Evolutionary conservation across 2,888 invertebrate species (phyloP).

Genomic region (Sarcophaga caerulescens): DNA sequence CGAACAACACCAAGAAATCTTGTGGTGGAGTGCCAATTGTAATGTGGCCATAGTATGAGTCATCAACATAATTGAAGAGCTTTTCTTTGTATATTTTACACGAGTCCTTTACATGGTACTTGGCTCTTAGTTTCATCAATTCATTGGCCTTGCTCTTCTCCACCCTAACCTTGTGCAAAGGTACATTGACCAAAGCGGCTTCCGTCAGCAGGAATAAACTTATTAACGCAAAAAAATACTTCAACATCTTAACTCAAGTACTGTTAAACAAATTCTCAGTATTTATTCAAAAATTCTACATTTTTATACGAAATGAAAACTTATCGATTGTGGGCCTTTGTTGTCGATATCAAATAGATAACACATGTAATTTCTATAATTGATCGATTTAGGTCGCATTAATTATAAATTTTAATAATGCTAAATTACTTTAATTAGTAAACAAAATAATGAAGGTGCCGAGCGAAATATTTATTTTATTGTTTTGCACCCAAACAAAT

Average conservation of each 20-base stretch:
- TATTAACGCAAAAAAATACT: constrained; percentile 74
- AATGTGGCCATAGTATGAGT: constrained; percentile 82
- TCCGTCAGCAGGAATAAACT: constrained; percentile 54
- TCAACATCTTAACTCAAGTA: constrained; percentile 76
- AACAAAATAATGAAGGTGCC: background rate
- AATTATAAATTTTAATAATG: background rate
- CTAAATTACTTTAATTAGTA: background rate
- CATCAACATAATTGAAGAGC: constrained; percentile 71
- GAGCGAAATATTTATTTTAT: background rate
- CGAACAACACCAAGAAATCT: constrained; percentile 96
- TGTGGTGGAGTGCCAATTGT: constrained; percentile 94
- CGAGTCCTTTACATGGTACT: constrained; percentile 52
- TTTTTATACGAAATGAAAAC: background rate
- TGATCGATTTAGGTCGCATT: background rate
- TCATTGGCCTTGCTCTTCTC: constrained; percentile 44
- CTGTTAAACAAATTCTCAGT: background rate
- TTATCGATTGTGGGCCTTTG: background rate
- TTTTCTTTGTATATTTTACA: constrained; percentile 35
- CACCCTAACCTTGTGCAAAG: constrained; percentile 28
- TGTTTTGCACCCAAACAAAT: too few species aligned
- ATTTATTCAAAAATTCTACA: background rate
- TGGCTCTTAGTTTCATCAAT: constrained; percentile 52
- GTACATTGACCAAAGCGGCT: constrained; percentile 54
- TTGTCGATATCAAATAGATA: background rate
- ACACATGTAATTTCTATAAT: background rate